Conservation (phyloP, 2,113 vertebrate genomes). For the Cynopterus brachyotis region DNA sequence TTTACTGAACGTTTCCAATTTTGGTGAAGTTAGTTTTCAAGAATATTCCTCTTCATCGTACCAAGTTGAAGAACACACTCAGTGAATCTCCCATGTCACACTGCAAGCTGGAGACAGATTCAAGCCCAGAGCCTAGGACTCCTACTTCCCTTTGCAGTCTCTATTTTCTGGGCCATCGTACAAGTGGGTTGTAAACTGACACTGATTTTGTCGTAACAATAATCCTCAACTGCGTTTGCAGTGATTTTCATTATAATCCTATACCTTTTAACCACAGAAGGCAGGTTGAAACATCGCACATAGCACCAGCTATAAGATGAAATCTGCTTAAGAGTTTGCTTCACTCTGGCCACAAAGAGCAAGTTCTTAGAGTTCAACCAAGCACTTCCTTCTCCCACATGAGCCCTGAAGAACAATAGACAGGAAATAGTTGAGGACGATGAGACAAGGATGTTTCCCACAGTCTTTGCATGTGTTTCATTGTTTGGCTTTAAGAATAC, state of each 20-base stretch:
- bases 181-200: not conserved
- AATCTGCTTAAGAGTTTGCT: not conserved
- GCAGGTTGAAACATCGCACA: not conserved
- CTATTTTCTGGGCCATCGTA: not conserved
- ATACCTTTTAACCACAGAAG: not conserved
- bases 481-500: not conserved
- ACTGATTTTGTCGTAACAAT: not conserved
- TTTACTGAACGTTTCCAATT: not conserved
- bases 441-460: fast-evolving
- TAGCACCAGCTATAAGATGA: not conserved
- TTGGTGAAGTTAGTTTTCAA: not conserved
- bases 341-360: not conserved
- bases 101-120: not conserved
- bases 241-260: not conserved
- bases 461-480: not conserved
- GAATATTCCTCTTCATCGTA: not conserved
- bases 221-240: not conserved
- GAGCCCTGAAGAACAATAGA: not conserved
- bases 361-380: not conserved
- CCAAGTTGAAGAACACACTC: not conserved
- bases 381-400: not conserved
- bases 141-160: not conserved
- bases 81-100: not conserved
- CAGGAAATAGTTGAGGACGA: not conserved
- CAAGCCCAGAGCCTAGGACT: not conserved